Evolutionary conservation across 2,113 vertebrate genomes (phyloP), one percentile per base, ranked within the genome.

Genomic region (Pogonocichla stellata): DNA sequence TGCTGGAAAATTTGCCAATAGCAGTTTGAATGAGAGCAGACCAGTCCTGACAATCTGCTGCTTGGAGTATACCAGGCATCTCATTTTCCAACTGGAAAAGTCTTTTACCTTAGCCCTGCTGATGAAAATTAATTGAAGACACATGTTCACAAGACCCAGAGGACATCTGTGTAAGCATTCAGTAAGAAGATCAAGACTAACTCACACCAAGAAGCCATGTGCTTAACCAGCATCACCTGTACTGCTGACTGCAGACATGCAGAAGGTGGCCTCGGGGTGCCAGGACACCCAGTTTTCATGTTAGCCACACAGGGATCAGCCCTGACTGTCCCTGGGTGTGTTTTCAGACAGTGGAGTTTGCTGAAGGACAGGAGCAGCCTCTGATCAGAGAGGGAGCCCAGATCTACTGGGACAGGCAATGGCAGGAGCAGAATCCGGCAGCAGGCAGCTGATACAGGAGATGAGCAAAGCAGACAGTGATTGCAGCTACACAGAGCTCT

Each of bases 91-190:
- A 66, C 70, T 87, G 80, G 53, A 90, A 72, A 90, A 88, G 74
- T 58, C 58, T 86, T 95, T 95, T 88, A 65, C 29, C 61, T 89
- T 38, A 85, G 51, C 58, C 14, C 56, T 47, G 42, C 62, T 91
- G 94, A 80, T 48, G 79, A 95, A 77, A 88, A 93, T 93, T 86
- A 95, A 95, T 91, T 60, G 92, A 92, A 90, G 64, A 67, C 93
- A 95, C 26, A 66, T 92, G 93, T 77, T 93, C 75, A 80, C 65
- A 73, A 92, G 74, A 78, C 82, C 79, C 94, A 67, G 67, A 71
- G 54, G 85, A 96, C 67, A 83, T 92, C 87, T 95, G 92, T 70
- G 47, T 53, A 92, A 88, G 85, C 72, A 78, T 82, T 96, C 94
- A 94, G 56, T 33, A 47, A 86, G 91, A 81, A 87, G 94, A 95